A percentile compares a stretch with the other conserved stretches of the same genome.
Evolutionary conservation across 2,113 vertebrate genomes (phyloP).

Genomic region (Chroicocephalus ridibundus): DNA sequence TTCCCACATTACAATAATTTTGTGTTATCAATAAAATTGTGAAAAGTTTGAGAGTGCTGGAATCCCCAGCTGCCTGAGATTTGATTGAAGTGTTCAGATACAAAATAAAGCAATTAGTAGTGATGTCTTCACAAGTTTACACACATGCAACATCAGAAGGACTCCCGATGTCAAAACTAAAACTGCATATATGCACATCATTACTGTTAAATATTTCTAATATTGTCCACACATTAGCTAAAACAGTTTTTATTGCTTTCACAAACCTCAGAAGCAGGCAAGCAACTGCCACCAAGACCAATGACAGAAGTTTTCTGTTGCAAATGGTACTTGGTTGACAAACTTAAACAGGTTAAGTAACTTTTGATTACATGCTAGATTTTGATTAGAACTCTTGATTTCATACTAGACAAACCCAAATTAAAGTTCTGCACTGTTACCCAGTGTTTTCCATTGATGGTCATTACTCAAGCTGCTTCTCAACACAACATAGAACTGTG

Average conservation of each 20-base stretch:
- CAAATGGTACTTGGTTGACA: not conserved
- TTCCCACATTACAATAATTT: not conserved
- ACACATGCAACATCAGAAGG: not conserved
- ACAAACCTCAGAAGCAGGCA: not conserved
- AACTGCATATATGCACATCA: not conserved
- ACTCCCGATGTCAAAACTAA: not conserved
- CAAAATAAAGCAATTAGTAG: not conserved
- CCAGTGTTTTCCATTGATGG: not conserved
- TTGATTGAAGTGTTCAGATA: not conserved
- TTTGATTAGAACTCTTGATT: not conserved
- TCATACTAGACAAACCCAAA: not conserved
- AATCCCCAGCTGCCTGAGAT: not conserved
- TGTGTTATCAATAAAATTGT: not conserved
- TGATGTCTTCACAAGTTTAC: not conserved
- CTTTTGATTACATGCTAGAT: not conserved
- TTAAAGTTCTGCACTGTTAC: not conserved
- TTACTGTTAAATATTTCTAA: not conserved
- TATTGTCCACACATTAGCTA: not conserved
- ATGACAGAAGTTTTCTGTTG: not conserved
- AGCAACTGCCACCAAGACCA: not conserved
- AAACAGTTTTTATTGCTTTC: not conserved
- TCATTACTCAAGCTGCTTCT: not conserved
- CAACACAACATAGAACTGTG: not conserved
- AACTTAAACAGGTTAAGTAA: not conserved
- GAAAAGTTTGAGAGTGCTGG: not conserved